Base-by-base conservation (phyloP, 1,140 invertebrate species). In the Muscidifurax raptorellus region DNA sequence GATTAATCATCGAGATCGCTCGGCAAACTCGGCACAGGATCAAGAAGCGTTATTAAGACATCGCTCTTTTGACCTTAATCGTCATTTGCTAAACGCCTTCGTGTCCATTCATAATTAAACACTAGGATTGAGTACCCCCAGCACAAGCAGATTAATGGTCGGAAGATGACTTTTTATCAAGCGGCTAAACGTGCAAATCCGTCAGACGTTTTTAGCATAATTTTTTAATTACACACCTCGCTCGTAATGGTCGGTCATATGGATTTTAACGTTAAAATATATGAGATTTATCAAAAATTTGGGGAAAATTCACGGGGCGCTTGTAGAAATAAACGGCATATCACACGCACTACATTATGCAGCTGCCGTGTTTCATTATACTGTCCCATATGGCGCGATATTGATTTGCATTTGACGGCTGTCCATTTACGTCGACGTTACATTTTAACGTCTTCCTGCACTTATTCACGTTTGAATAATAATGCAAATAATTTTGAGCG, bases 381-480 rank as follows among this genome's bases (percentile, higher is more conserved):
- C 12, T n/a, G 30, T 74, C 71, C 40, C 71, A n/a, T 59, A 18
- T 59, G 52, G 52, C 52, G 13, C 69, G 9, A 30, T 74, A 74
- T 74, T 74, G 71, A 74, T 74, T 74, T 40, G 32, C 71, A 74
- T 74, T 36, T 30, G 71, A 74, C 71, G 32, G 71, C 71, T 28
- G 71, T 74, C 71, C 71, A 74, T 74, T 74, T 74, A 36, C 71
- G 18, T 74, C 15, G 32, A 9, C 32, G 32, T 74, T 22, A 74
- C 32, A 40, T 74, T 74, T 74, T 74, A 72, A 74, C 71, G 71
- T 74, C 71, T 74, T 74, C 71, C 71, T 74, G 71, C 32, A 74
- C 32, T 40, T 40, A 28, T 28, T 72, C 69, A 18, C 30, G 15
- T 74, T 74, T 40, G 22, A 10, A 74, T 74, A 59, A 59, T 59